Evolutionary conservation across 2,113 vertebrate genomes (phyloP), one percentile per base, ranked within the genome.

Genomic region (human): DNA sequence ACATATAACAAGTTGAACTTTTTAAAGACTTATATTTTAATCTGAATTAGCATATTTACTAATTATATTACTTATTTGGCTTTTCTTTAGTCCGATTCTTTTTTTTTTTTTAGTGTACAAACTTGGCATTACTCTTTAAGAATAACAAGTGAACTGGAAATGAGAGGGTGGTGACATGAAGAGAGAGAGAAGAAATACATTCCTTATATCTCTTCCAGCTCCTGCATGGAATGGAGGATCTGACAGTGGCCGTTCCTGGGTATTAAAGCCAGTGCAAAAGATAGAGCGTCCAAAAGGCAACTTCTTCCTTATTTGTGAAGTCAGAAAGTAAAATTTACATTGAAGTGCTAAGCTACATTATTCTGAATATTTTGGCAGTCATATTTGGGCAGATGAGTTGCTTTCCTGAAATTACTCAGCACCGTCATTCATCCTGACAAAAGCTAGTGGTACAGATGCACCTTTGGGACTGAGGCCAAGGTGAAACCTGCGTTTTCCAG

Each of bases 11-110:
- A 92, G 18, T 96, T 93, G 93, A 92, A 59, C 70, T 88, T 90
- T 92, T 45, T 59, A 30, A 86, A 95, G 90, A 92, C 72, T 95
- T 81, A 40, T 80, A 94, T 97, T 96, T 96, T 96, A 80, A 96
- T 96, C 89, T 90, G 30, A 96, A 95, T 97, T 96, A 96, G 80
- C 95, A 88, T 97, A 95, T 97, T 95, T 97, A 80, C 92, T 96
- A 96, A 96, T 97, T 70, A 93, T 94, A 87, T 40, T 38, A 93
- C 81, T 95, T 72, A 40, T 78, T 97, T 96, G 83, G 66, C 94
- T 97, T 96, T 97, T 89, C 89, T 96, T 97, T 93, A 93, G 89
- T 84, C 66, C 86, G 32, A 2, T 55, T 64, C 61, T 89, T 66
- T 30, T 82, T 80, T 38, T 38, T 38, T 89, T 94, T 73, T 81